Conservation (phyloP, 1,140 invertebrate species). For the Cylas formicarius region DNA sequence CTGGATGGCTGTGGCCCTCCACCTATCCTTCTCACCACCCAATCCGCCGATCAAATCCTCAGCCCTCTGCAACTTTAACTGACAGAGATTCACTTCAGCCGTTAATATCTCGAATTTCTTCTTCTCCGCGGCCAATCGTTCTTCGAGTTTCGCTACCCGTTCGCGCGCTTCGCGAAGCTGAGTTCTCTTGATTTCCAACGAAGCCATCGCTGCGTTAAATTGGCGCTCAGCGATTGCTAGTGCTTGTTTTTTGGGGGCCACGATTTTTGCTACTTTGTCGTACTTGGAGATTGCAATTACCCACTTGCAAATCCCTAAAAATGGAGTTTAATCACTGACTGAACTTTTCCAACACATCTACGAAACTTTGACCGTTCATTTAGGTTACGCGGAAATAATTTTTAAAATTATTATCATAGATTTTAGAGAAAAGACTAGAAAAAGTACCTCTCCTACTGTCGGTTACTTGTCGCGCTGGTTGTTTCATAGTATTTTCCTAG, state of each 20-base stretch:
- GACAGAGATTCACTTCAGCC: constrained; percentile 78
- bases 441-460: too few species aligned
- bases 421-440: too few species aligned
- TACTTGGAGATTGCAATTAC: constrained; percentile 89
- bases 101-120: constrained; percentile 57
- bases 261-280: constrained; percentile 82
- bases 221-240: constrained; percentile 66
- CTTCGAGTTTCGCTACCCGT: constrained; percentile 58
- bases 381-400: too few species aligned
- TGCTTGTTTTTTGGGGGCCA: constrained; percentile 76
- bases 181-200: constrained; percentile 66
- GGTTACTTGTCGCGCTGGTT: too few species aligned
- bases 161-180: constrained; percentile 65
- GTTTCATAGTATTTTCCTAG: too few species aligned
- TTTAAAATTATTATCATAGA: too few species aligned
- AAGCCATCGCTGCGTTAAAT: constrained; percentile 53
- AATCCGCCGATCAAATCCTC: constrained; percentile 86
- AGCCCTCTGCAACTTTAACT: constrained; percentile 83
- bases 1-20: constrained; percentile 69
- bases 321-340: neutral
- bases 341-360: too few species aligned
- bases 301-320: constrained; percentile 76
- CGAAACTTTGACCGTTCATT: too few species aligned
- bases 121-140: constrained; percentile 54
- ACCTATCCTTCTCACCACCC: constrained; percentile 74